Evolutionary conservation across 1,140 invertebrate genomes (phyloP), one percentile per base, ranked within the genome.

Genomic region (Atta cephalotes): DNA sequence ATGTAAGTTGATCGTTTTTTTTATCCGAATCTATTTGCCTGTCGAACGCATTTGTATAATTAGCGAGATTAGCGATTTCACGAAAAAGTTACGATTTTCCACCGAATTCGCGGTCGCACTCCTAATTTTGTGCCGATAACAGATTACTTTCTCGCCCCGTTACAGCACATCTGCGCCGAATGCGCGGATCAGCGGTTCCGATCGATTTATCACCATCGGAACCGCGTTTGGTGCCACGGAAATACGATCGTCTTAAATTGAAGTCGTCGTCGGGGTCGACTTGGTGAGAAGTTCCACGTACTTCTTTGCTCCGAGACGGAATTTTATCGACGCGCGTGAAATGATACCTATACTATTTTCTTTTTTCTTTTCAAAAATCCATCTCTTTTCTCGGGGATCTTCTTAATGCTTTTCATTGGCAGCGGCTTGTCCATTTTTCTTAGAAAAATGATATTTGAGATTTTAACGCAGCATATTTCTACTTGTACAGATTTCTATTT

Each of bases 201-300:
- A 70, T 76, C 66, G 21, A 81, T 81, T 81, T 81, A 71, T 72
- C 51, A 81, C 79, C 21, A 81, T 81, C 31, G 51, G 51, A 79
- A 65, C 58, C 39, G 60, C 76, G 18, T 79, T 79, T 65, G 39
- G 39, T 65, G 16, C 60, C 25, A 39, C 39, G 39, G 56, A 81
- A 81, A 81, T 81, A 81, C 79, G 79, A 51, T 72, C 45, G 79
- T 35, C 53, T 81, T 71, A 81, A 81, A 81, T 81, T 81, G 66
- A 58, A 71, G 21, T 70, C 31, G 49, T 81, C 66, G 39, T 7
- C n/a, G 51, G 21, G 16, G 3, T 2, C 31, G 78, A 49, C 21
- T 70, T 70, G 35, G 31, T 7, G 78, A 58, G 35, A 71, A 81
- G 65, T 81, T 71, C 21, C 35, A n/a, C 14, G 51, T 68, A 71